Evolutionary conservation across 2,888 invertebrate genomes (phyloP).

Genomic region (Poecilobothrus nobilitatus): DNA sequence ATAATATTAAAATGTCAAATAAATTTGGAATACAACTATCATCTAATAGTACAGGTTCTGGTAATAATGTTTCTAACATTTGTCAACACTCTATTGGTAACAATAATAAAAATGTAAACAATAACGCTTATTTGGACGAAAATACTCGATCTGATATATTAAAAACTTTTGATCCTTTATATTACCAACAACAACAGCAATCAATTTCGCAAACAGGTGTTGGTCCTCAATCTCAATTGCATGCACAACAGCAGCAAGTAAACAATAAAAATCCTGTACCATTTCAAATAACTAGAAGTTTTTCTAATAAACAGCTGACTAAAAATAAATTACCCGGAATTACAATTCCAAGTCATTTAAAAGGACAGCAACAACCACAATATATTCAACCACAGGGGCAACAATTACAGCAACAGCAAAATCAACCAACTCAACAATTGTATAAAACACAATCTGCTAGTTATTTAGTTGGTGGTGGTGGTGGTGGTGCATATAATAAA

Average conservation of each 20-base stretch:
- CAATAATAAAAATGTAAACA: slow-evolving; percentile 9
- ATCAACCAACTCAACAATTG: slow-evolving; percentile 22
- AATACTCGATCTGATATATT: slow-evolving; percentile 20
- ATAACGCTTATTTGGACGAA: slow-evolving; percentile 16
- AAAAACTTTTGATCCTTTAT: slow-evolving; percentile 21
- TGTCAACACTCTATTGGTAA: background rate
- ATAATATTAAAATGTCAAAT: background rate
- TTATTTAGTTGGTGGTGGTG: background rate
- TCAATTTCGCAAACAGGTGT: too few species aligned
- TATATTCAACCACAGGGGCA: slow-evolving; percentile 17
- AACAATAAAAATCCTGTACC: background rate
- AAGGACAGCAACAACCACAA: slow-evolving; percentile 22
- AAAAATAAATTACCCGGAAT: background rate
- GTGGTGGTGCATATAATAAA: background rate
- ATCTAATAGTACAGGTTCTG: background rate
- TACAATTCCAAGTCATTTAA: background rate
- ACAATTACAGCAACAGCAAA: slow-evolving; percentile 24
- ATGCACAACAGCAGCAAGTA: background rate
- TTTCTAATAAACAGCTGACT: background rate
- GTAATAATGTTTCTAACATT: background rate
- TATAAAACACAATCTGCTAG: slow-evolving; percentile 10
- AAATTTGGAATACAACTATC: background rate
- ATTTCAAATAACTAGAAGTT: background rate
- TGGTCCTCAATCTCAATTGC: background rate
- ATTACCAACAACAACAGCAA: slow-evolving; percentile 12